These are phyloP conservation scores for Drosophila kohkoa DNA, from an alignment of 1,140 invertebrate species.

Conservation along the genomic window DNA sequence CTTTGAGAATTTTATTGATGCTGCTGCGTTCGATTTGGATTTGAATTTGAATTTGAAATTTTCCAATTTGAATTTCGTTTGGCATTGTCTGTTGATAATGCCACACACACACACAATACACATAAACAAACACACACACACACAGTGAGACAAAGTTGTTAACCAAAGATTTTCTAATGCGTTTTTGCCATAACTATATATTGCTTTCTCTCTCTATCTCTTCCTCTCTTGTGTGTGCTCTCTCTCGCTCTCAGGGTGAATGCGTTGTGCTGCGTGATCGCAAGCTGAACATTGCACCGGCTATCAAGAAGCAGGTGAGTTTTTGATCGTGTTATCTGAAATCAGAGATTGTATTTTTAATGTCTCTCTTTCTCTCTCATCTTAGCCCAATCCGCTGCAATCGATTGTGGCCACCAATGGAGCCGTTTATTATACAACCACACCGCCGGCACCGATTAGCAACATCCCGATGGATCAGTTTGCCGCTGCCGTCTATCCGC, in stretches of 20 bases:
- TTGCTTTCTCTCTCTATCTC: slow-evolving; percentile 49
- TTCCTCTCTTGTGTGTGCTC: slow-evolving; percentile 1
- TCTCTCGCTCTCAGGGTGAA: slow-evolving; percentile 86
- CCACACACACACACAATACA: slow-evolving; percentile 42
- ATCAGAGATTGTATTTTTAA: background rate
- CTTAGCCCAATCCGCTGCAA: slow-evolving; percentile 71
- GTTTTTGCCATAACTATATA: slow-evolving; percentile 32
- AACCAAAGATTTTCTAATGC: slow-evolving; percentile 42
- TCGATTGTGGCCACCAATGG: slow-evolving; percentile 84
- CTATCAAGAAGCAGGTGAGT: slow-evolving; percentile 93
- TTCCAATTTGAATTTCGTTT: slow-evolving; percentile 80
- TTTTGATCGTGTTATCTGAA: background rate
- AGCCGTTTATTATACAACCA: slow-evolving; percentile 84
- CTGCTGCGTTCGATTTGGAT: slow-evolving; percentile 82
- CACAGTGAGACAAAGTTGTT: slow-evolving; percentile 17
- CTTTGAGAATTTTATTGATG: slow-evolving; percentile 67
- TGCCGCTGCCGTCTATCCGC: slow-evolving; percentile 84
- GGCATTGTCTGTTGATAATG: slow-evolving; percentile 76
- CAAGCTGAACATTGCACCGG: slow-evolving; percentile 95
- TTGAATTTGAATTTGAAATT: slow-evolving; percentile 63
- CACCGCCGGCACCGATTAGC: slow-evolving; percentile 84
- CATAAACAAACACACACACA: slow-evolving; percentile 8
- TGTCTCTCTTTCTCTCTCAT: background rate
- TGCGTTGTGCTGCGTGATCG: slow-evolving; percentile 92
- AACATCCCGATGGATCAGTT: slow-evolving; percentile 85